Conservation (phyloP, 1,140 invertebrate genomes). For the Latrodectus geometricus region DNA sequence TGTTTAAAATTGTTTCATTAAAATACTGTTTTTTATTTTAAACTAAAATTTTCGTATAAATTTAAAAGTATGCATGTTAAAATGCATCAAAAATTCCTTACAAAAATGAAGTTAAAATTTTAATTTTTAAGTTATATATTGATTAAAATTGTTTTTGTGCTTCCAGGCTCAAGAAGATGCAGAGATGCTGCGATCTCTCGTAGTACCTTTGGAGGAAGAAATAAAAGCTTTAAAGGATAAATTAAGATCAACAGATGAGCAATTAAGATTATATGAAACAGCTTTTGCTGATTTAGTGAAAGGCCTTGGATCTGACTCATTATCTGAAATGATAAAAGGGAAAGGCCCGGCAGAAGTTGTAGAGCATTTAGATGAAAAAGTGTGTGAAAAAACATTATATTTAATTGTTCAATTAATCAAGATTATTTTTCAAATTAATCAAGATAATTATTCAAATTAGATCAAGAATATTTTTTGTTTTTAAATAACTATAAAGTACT, state of each 20-base stretch:
- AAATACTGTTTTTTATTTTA: too few species aligned
- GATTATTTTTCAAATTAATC: too few species aligned
- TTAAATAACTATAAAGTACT: too few species aligned
- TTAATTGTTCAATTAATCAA: too few species aligned
- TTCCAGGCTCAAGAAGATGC: conserved; percentile 87
- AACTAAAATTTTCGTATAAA: background rate
- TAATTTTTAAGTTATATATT: conserved; percentile 7
- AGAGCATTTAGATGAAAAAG: conserved; percentile 76
- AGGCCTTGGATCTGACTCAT: conserved; percentile 65
- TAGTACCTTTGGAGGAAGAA: conserved; percentile 91
- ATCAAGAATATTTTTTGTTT: too few species aligned
- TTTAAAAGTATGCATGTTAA: background rate
- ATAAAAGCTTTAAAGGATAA: conserved; percentile 90
- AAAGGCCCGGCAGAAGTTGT: conserved; percentile 76
- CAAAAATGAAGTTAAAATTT: conserved; percentile 71
- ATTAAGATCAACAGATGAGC: conserved; percentile 82
- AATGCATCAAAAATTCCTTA: background rate
- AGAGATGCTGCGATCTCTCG: conserved; percentile 86
- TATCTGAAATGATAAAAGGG: conserved; percentile 66
- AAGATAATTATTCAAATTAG: too few species aligned
- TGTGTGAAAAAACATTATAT: too few species aligned
- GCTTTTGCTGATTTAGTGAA: conserved; percentile 63
- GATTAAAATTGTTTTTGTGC: conserved; percentile 23
- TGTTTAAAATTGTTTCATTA: too few species aligned
- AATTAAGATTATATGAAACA: conserved; percentile 77